These are phyloP conservation scores for Drosophila demipolita DNA, from an alignment of 2,888 invertebrate species.

Conservation along the genomic window DNA sequence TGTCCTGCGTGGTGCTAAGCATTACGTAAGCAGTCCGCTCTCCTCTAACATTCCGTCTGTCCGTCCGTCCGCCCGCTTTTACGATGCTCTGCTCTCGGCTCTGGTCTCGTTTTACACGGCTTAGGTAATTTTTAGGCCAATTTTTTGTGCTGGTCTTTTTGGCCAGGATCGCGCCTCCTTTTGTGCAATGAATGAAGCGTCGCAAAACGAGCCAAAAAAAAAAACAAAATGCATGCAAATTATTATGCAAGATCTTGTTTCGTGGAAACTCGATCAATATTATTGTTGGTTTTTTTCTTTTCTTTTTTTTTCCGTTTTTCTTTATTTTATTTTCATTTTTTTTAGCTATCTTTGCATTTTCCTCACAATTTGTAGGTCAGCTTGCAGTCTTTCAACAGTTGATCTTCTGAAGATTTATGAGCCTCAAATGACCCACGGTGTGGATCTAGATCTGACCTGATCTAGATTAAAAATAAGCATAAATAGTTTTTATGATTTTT, in stretches of 20 bases:
- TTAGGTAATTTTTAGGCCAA: slow-evolving; percentile 77
- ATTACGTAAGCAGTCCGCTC: slow-evolving; percentile 48
- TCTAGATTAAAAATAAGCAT: slow-evolving; percentile 55
- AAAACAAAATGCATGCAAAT: slow-evolving; percentile 66
- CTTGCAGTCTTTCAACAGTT: slow-evolving; percentile 6
- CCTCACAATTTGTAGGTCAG: slow-evolving; percentile 54
- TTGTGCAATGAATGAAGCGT: slow-evolving; percentile 54
- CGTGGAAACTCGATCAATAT: slow-evolving; percentile 45
- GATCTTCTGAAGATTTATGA: slow-evolving; percentile 58
- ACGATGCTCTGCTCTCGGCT: slow-evolving; percentile 16
- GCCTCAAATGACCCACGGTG: slow-evolving; percentile 27
- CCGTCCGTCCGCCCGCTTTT: slow-evolving; percentile 22
- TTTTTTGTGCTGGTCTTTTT: slow-evolving; percentile 50
- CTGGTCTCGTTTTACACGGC: slow-evolving; percentile 68
- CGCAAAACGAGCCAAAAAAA: slow-evolving; percentile 10
- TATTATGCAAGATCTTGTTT: slow-evolving; percentile 66
- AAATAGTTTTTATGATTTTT: slow-evolving; percentile 74
- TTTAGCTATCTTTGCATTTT: slow-evolving; percentile 36
- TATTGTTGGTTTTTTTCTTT: slow-evolving; percentile 21
- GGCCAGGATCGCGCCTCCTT: slow-evolving; percentile 34
- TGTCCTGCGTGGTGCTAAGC: slow-evolving; percentile 21
- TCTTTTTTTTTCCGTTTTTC: slow-evolving; percentile 5
- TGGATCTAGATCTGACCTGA: slow-evolving; percentile 47
- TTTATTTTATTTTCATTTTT: slow-evolving; percentile 21
- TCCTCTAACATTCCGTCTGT: background rate